A percentile compares a stretch with the other conserved stretches of the same genome.
These are phyloP conservation scores for Callyntrura guangdongensis DNA, from an alignment of 2,888 invertebrate genomes.

Conservation along the genomic window DNA sequence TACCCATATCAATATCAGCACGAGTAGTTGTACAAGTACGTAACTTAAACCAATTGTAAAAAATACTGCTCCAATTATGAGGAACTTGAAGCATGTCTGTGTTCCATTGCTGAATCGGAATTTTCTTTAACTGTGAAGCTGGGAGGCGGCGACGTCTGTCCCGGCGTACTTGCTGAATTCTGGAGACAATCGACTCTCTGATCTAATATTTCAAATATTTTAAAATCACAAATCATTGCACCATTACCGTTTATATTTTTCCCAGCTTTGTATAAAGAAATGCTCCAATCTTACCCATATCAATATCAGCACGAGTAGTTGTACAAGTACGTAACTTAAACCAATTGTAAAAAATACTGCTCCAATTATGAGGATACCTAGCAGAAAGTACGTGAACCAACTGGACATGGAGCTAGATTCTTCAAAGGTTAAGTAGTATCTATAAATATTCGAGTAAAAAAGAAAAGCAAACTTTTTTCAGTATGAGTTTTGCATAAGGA, in stretches of 20 bases:
- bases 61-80: conserved; percentile 75
- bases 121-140: conserved; percentile 94
- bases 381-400: conserved; percentile 78
- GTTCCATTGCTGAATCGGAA: conserved; percentile 97
- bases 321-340: conserved; percentile 78
- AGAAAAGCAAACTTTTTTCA: neutral
- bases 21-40: conserved; percentile 76
- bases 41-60: conserved; percentile 78
- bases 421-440: conserved; percentile 79
- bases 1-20: conserved; percentile 80
- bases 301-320: conserved; percentile 75
- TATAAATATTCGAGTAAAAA: conserved; percentile 51
- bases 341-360: conserved; percentile 76
- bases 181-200: conserved; percentile 74
- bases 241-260: conserved; percentile 21
- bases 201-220: no score
- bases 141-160: conserved; percentile 94
- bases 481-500: neutral
- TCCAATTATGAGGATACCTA: conserved; percentile 74
- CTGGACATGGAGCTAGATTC: conserved; percentile 65
- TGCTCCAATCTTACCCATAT: conserved; percentile 79
- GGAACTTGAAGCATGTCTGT: conserved; percentile 95
- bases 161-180: conserved; percentile 86
- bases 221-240: no score
- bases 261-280: neutral